Percentiles rank a stretch among this genome's conserved stretches.
Conservation (phyloP, 2,888 invertebrate genomes). For the Notodonta ziczac region DNA sequence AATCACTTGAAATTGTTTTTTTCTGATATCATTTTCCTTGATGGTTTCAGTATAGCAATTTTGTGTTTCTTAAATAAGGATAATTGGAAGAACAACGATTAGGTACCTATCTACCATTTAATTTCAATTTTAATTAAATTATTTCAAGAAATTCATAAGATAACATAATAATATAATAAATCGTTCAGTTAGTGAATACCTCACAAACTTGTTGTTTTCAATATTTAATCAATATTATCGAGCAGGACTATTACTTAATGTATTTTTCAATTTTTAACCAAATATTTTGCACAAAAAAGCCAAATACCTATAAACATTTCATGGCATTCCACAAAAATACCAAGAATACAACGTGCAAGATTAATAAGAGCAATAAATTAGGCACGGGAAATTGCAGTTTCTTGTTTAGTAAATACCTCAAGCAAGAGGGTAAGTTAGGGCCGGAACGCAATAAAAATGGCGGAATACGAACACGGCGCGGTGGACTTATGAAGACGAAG, state of each 20-base stretch:
- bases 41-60: conserved; percentile 5
- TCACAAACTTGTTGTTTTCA: too few species aligned
- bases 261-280: too few species aligned
- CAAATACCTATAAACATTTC: conserved; percentile 18
- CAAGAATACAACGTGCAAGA: conserved; percentile 64
- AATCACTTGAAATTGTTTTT: conserved; percentile 23
- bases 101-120: too few species aligned
- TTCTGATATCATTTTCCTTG: conserved; percentile 3
- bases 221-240: too few species aligned
- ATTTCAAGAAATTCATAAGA: too few species aligned
- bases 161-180: too few species aligned
- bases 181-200: too few species aligned
- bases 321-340: conserved; percentile 45
- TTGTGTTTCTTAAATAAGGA: too few species aligned
- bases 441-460: conserved; percentile 61
- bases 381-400: conserved; percentile 73
- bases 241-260: too few species aligned
- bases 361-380: conserved; percentile 71
- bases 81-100: too few species aligned
- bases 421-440: conserved; percentile 46
- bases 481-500: conserved; percentile 65
- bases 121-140: too few species aligned
- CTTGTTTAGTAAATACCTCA: conserved; percentile 71
- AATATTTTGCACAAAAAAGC: not conserved
- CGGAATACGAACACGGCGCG: conserved; percentile 54